These are phyloP conservation scores for Amiota communis DNA, from an alignment of 2,888 invertebrate genomes.

Conservation along the genomic window DNA sequence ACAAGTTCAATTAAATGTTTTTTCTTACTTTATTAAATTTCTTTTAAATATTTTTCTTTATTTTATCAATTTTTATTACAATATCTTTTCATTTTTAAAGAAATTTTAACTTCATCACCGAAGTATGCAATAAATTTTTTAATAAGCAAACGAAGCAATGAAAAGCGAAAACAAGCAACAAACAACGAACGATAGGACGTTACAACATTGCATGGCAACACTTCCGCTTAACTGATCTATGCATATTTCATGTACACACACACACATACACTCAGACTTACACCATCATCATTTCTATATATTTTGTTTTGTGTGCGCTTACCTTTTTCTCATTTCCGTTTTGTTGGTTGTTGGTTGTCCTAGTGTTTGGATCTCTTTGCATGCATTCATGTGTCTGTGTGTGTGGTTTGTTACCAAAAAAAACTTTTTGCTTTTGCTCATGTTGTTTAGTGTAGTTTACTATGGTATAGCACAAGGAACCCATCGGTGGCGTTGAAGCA, in stretches of 20 bases:
- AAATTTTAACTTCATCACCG: neutral
- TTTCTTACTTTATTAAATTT: too few species aligned
- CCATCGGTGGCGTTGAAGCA: neutral
- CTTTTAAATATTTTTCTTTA: too few species aligned
- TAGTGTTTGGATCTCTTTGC: constrained; percentile 22
- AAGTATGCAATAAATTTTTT: constrained; percentile 8
- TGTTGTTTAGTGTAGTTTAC: constrained; percentile 55
- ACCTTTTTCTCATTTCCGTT: constrained; percentile 57
- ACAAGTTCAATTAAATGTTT: too few species aligned
- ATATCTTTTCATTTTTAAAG: too few species aligned
- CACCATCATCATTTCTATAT: too few species aligned
- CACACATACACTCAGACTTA: constrained; percentile 37
- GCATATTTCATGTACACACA: neutral
- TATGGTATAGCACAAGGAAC: neutral
- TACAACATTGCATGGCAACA: constrained; percentile 2
- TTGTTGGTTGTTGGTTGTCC: constrained; percentile 27
- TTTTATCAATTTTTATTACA: too few species aligned
- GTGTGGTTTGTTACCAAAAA: constrained; percentile 39
- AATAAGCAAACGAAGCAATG: constrained; percentile 7
- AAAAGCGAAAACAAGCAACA: neutral
- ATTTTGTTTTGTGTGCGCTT: constrained; percentile 22
- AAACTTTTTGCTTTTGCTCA: constrained; percentile 40
- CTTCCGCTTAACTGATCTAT: constrained; percentile 29
- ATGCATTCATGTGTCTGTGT: neutral
- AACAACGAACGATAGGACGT: neutral